Base-by-base conservation (phyloP, 2,797 vertebrate genomes). In the Notolepis coatsorum region DNA sequence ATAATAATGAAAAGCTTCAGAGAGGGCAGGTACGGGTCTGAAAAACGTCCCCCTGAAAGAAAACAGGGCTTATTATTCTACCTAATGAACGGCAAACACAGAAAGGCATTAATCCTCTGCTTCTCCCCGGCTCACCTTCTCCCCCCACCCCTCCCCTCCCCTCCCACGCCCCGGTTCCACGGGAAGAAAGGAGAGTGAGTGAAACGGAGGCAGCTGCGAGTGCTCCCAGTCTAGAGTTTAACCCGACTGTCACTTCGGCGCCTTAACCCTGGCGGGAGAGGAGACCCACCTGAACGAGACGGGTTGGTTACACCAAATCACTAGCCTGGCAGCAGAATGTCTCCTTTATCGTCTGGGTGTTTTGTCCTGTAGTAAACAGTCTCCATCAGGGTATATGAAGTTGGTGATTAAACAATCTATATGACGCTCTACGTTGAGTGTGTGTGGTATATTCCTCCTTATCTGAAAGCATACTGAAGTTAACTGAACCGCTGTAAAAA, bases 51-150 rank as follows among this genome's bases (percentile, higher is more conserved):
- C 53, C 46, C 39, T 45, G n/a, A 58, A 65, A 39, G n/a, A 58
- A 65, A 39, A 46, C 49, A 17, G n/a, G n/a, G n/a, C 33, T 50
- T 41, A 23, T 13, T 9, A 17, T 48, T 4, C 51, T 35, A 48
- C 35, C 57, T 58, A 59, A 68, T 24, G 46, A 65, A 65, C 30
- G 18, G 55, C 25, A 23, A 67, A 66, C 3, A 35, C 13, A 15
- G 15, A 30, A 48, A 67, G 28, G 28, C 37, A 38, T 31, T 53
- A 56, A 46, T 39, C 60, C 6, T 28, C 3, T 10, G 12, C 21
- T 21, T 52, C 41, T 21, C 45, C 65, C 80, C 9, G 42, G 73
- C 75, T 82, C 70, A 79, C 84, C 81, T n/a, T 43, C 65, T 68
- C 48, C 70, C 5, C 33, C 47, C 9, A 51, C 73, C 33, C 49